phyloP scores from a whole-genome alignment of 2,797 vertebrate species.

The Prionace glauca region DNA sequence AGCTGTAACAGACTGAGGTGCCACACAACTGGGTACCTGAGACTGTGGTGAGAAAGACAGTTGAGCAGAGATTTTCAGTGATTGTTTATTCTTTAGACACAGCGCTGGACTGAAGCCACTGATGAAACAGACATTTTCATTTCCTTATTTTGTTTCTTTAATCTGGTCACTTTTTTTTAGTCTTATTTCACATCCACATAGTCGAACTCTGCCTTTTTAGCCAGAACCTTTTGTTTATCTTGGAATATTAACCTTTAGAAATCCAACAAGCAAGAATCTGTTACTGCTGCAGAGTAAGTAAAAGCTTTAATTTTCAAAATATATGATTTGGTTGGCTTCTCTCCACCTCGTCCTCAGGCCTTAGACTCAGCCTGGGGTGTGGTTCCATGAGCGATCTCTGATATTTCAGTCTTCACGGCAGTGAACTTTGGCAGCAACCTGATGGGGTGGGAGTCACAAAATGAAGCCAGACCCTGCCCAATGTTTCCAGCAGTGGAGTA shows the following conservation, averaged over 20 bases:
- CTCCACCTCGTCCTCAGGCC: not conserved
- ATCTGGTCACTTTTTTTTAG: not conserved
- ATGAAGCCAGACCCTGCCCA: not conserved
- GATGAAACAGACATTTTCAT: not conserved
- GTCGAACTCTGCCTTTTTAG: not conserved
- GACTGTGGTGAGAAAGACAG: not conserved
- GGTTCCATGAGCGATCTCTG: not conserved
- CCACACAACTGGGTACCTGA: not conserved
- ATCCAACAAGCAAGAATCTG: not conserved
- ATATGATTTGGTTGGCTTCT: not conserved
- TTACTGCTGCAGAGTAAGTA: not conserved
- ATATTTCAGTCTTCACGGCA: not conserved
- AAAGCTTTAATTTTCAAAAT: not conserved
- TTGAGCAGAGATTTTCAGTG: not conserved
- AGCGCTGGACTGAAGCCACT: not conserved
- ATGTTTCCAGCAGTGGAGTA: not conserved
- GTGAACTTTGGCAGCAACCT: not conserved
- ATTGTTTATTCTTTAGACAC: not conserved
- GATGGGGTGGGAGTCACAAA: not conserved
- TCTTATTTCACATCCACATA: not conserved
- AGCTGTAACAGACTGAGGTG: not conserved
- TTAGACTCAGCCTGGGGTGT: not conserved
- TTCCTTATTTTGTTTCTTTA: not conserved
- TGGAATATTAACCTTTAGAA: not conserved
- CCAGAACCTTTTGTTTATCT: not conserved